Evolutionary conservation across 2,113 vertebrate species (phyloP).

Genomic region (Sitta europaea): DNA sequence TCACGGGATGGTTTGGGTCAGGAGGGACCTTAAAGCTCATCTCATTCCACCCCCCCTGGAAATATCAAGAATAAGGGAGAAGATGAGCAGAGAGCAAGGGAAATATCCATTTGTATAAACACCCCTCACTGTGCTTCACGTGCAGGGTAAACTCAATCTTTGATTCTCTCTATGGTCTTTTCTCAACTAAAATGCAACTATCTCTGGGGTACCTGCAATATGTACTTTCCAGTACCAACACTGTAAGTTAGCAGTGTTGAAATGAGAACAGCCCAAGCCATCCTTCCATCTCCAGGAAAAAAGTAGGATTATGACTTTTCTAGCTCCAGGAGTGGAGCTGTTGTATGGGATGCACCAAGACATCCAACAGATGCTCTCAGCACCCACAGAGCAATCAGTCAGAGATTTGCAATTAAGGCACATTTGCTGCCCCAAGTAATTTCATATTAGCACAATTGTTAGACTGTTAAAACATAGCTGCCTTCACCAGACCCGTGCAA

Average conservation of each 20-base stretch:
- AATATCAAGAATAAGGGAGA: neutral
- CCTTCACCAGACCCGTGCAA: neutral
- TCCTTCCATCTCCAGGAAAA: neutral
- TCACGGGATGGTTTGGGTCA: neutral
- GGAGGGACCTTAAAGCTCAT: neutral
- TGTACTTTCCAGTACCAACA: rapidly evolving
- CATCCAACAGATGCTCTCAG: neutral
- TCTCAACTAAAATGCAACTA: neutral
- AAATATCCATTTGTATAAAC: neutral
- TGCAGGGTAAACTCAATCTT: neutral
- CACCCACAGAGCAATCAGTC: neutral
- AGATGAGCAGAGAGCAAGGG: neutral
- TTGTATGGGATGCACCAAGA: neutral
- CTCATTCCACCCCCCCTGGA: rapidly evolving
- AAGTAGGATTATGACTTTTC: neutral
- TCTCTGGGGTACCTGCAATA: neutral
- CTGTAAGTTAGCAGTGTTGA: neutral
- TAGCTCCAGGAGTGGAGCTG: neutral
- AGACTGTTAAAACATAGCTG: neutral
- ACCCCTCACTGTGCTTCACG: rapidly evolving
- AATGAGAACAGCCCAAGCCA: neutral
- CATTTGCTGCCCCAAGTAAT: neutral
- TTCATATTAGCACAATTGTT: neutral
- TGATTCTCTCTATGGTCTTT: neutral
- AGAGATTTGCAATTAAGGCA: neutral